A percentile compares a stretch with the other conserved stretches of the same genome.
These are phyloP conservation scores for Cantharis nigra DNA, from an alignment of 2,888 invertebrate genomes.

Conservation along the genomic window DNA sequence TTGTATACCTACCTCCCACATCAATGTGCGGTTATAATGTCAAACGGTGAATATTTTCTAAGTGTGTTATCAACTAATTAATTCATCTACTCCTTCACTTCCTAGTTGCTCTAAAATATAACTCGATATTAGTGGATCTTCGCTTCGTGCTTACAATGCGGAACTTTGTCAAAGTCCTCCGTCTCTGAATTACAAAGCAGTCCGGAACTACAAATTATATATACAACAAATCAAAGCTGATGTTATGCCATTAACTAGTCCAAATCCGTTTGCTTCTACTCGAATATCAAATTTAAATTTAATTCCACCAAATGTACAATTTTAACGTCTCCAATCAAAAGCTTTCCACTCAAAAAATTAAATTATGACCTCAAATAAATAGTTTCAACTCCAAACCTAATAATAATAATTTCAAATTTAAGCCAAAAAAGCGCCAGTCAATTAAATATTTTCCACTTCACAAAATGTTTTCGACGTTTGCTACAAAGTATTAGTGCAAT, in stretches of 20 bases:
- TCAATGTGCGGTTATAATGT: neutral
- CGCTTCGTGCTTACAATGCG: conserved; percentile 24
- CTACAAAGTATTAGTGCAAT: neutral
- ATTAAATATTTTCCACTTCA: neutral
- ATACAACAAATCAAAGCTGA: conserved; percentile 35
- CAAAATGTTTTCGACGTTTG: neutral
- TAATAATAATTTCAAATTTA: too few species aligned
- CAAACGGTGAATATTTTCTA: neutral
- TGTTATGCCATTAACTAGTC: conserved; percentile 26
- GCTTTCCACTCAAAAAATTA: neutral
- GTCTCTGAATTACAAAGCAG: conserved; percentile 32
- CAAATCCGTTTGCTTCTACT: conserved; percentile 22
- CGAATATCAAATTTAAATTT: neutral
- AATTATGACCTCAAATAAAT: neutral
- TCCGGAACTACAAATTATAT: conserved; percentile 33
- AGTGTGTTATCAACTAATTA: conserved; percentile 24
- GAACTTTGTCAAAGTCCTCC: conserved; percentile 33
- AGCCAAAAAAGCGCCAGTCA: too few species aligned
- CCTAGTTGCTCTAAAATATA: conserved; percentile 17
- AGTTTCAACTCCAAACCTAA: too few species aligned
- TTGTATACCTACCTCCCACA: neutral
- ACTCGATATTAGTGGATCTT: conserved; percentile 14
- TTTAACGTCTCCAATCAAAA: neutral
- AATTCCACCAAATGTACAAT: neutral
- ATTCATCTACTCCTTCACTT: conserved; percentile 17